Conservation (phyloP, 2,113 vertebrate genomes). For the Cranoglanis bouderius region DNA sequence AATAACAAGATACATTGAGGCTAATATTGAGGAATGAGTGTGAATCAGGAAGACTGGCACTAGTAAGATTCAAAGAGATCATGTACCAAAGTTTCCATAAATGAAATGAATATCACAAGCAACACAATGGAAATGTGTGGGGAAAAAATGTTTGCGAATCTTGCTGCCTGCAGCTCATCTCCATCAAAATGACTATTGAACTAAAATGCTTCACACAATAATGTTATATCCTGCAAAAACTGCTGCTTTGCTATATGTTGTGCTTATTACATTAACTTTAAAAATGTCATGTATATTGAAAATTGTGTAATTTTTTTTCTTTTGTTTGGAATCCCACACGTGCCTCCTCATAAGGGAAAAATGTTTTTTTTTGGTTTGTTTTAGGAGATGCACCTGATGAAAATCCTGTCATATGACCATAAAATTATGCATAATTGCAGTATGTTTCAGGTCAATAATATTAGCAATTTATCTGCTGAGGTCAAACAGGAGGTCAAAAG, state of each 20-base stretch:
- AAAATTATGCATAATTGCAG: not conserved
- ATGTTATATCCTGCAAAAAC: constrained; percentile 2
- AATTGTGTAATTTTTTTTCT: not conserved
- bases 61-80: not conserved
- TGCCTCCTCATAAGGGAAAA: no score
- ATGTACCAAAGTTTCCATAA: not conserved
- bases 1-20: not conserved
- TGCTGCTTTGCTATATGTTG: not conserved
- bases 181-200: not conserved
- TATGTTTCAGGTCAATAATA: not conserved
- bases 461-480: not conserved
- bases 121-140: not conserved
- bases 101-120: not conserved
- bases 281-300: not conserved
- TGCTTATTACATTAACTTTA: not conserved
- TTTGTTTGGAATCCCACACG: not conserved
- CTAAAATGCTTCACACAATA: constrained; percentile 1
- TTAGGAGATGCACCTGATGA: not conserved
- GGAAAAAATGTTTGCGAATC: not conserved
- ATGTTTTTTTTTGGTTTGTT: not conserved
- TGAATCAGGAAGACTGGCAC: not conserved
- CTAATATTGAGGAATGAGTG: not conserved
- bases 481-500: not conserved
- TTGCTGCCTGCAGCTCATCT: not conserved
- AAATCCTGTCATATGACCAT: not conserved